phyloP scores from a whole-genome alignment of 2,888 invertebrate species.

The Machimus atricapillus region DNA sequence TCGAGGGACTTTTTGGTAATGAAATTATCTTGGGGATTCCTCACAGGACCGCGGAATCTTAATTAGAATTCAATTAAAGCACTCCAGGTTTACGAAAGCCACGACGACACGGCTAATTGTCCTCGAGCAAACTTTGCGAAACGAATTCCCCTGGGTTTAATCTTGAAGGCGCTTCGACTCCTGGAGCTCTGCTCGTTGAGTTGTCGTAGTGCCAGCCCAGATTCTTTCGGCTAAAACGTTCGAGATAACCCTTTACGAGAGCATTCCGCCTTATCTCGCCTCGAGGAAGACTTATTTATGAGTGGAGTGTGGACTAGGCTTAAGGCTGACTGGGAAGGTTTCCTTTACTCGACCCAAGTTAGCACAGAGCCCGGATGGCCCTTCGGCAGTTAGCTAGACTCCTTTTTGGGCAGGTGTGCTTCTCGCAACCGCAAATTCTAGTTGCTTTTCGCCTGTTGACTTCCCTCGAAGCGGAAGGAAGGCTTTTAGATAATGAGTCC shows the following conservation, averaged over 20 bases:
- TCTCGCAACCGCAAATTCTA: neutral
- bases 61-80: slow-evolving; percentile 41
- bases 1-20: neutral
- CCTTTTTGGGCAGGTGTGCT: neutral
- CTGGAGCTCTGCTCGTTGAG: neutral
- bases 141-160: neutral
- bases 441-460: slow-evolving; percentile 12
- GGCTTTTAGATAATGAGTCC: neutral
- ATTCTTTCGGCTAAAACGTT: neutral
- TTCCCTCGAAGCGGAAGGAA: neutral
- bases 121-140: neutral
- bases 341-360: neutral
- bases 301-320: neutral
- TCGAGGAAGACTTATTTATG: slow-evolving; percentile 7
- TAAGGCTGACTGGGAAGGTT: neutral
- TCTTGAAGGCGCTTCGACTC: neutral
- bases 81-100: neutral
- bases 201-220: neutral
- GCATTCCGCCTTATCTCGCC: neutral
- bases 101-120: slow-evolving; percentile 16
- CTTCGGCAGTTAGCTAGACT: neutral
- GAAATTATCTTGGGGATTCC: neutral
- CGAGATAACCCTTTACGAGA: neutral
- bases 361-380: neutral
- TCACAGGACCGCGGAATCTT: neutral